These are phyloP conservation scores for Nibea coibor DNA, from an alignment of 2,113 vertebrate species.

Conservation along the genomic window DNA sequence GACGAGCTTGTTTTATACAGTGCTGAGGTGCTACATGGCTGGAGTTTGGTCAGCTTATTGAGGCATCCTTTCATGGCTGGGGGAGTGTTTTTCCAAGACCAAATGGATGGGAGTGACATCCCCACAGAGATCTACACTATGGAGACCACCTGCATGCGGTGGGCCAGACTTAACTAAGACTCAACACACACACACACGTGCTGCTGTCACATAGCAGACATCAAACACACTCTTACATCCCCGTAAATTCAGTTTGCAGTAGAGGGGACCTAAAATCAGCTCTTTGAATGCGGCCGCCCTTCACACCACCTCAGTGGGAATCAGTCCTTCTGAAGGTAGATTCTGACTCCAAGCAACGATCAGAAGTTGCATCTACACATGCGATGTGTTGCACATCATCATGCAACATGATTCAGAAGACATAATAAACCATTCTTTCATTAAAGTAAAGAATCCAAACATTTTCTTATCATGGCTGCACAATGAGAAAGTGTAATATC, in stretches of 20 bases:
- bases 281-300: background rate
- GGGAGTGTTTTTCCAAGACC: constrained; percentile 70
- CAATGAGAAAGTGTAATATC: too few relatives aligned
- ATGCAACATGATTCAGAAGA: background rate
- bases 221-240: constrained; percentile 41
- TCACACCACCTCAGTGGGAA: background rate
- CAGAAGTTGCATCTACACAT: background rate
- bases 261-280: background rate
- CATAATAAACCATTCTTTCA: background rate
- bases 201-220: constrained; percentile 64
- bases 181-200: constrained; percentile 38
- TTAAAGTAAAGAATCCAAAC: constrained; percentile 3
- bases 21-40: constrained; percentile 44
- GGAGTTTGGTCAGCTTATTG: constrained; percentile 46
- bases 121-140: constrained; percentile 50
- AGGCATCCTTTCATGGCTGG: constrained; percentile 35
- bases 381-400: background rate
- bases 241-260: constrained; percentile 12
- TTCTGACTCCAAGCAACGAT: background rate
- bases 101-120: constrained; percentile 79
- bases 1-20: background rate
- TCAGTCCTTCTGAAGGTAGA: background rate
- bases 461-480: background rate
- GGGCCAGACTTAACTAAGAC: constrained; percentile 33
- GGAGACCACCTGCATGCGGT: constrained; percentile 77